Evolutionary conservation across 2,888 invertebrate genomes (phyloP).

Genomic region (Orgyia antiqua): DNA sequence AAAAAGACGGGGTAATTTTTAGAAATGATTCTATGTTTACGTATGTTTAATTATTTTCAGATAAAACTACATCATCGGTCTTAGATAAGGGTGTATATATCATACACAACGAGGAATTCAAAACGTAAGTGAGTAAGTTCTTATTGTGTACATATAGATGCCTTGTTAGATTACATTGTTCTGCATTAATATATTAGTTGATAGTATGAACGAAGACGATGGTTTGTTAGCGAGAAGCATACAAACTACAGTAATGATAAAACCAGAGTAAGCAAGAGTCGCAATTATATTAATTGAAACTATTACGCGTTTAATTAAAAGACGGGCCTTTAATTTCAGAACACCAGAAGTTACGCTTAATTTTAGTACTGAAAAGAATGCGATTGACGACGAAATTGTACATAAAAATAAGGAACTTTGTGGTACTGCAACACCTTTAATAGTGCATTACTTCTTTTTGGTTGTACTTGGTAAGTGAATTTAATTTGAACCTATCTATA

Average conservation of each 20-base stretch:
- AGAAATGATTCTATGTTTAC: neutral
- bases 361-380: constrained; percentile 25
- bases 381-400: constrained; percentile 11
- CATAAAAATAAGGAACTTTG: constrained; percentile 20
- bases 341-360: constrained; percentile 20
- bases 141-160: constrained; percentile 17
- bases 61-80: constrained; percentile 41
- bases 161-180: constrained; percentile 5
- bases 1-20: neutral
- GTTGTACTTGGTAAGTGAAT: constrained; percentile 35
- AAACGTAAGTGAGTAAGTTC: constrained; percentile 56
- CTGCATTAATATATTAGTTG: constrained; percentile 17
- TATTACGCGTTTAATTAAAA: constrained; percentile 8
- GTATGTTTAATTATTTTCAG: constrained; percentile 34
- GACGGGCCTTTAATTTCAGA: constrained; percentile 22
- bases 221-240: constrained; percentile 39
- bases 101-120: constrained; percentile 39
- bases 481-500: too few species aligned
- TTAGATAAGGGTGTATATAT: constrained; percentile 47
- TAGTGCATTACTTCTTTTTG: constrained; percentile 31
- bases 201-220: constrained; percentile 54
- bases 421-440: constrained; percentile 15
- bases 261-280: constrained; percentile 33
- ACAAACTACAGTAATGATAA: constrained; percentile 32
- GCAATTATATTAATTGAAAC: constrained; percentile 14